Evolutionary conservation across 2,113 vertebrate genomes (phyloP), one percentile per base, ranked within the genome.

Genomic region (Archocentrus centrarchus): DNA sequence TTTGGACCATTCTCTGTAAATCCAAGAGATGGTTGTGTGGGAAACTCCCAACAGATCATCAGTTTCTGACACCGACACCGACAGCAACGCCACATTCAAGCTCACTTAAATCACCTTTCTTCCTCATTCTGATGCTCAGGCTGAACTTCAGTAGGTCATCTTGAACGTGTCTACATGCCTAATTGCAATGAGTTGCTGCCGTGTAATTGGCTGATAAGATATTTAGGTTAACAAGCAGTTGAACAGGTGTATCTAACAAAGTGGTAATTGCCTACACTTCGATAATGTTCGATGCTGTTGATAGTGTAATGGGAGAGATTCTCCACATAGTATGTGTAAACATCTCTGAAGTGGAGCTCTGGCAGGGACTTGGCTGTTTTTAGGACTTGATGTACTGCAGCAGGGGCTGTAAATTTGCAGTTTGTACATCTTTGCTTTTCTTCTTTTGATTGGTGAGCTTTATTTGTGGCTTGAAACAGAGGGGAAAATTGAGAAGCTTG

Each of bases 321-420:
- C 15, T 17, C 2, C 11, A 2, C 13, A 47, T 47, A 14, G 14
- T 47, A 47, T 5, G 37, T 24, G 0, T 41, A 68, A 0, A 0
- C 22, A 50, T 1, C 15, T 44, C 7, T 60, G 17, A 60, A 60
- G 59, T 30, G 59, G 7, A 60, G 15, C 59, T 60, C 14, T 30
- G 13, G 14, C 24, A 60, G 59, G 24, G 15, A 18, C 59, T 61
- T 32, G 1, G 2, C 59, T 2, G 2, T 61, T 35, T 62, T 73
- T 55, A 53, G 66, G 68, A 50, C 1, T 73, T 73, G 47, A 32
- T 55, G 53, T 53, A 7, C 10, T n/a, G 66, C 44, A 53, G 66
- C 66, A 32, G 66, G 24, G 4, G 17, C 0, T 70, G 24, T 20
- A 20, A 47, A 47, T 15, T 47, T 47, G 44, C 13, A 47, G 44